Evolutionary conservation across 1,140 invertebrate genomes (phyloP).

Genomic region (Pollicipes pollicipes): DNA sequence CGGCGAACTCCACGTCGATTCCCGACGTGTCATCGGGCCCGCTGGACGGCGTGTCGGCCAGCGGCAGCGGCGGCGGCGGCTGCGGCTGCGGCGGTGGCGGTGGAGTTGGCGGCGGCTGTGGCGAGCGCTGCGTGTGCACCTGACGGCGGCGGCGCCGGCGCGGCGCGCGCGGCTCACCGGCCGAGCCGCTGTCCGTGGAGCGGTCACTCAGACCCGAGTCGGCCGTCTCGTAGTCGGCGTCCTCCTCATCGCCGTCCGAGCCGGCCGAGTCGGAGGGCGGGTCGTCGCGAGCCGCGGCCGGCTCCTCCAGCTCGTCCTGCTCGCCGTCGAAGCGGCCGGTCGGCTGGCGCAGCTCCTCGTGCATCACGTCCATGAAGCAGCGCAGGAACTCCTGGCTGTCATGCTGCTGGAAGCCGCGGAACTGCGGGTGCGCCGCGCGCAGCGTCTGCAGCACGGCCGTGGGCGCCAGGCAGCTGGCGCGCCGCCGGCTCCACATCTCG

Average conservation of each 20-base stretch:
- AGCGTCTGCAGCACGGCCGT: constrained; percentile 67
- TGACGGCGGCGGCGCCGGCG: constrained; percentile 7
- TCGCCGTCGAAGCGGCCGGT: constrained; percentile 18
- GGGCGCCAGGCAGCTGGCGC: constrained; percentile 62
- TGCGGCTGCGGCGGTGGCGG: not conserved
- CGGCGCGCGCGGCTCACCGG: no score
- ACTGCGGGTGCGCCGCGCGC: constrained; percentile 77
- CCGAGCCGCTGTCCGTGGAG: not conserved
- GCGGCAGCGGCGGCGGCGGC: not conserved
- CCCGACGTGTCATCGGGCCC: constrained; percentile 6
- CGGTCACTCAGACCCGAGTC: constrained; percentile 55
- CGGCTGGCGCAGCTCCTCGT: constrained; percentile 76
- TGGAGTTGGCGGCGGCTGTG: not conserved
- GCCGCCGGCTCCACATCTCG: constrained; percentile 59
- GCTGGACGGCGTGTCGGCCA: constrained; percentile 6
- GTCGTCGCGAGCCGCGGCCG: constrained; percentile 7
- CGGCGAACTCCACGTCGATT: constrained; percentile 21
- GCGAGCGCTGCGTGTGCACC: constrained; percentile 1
- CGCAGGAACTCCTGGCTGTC: constrained; percentile 93
- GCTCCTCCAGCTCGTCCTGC: constrained; percentile 17
- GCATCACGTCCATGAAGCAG: constrained; percentile 94
- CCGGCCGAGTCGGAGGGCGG: constrained; percentile 9
- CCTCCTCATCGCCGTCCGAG: constrained; percentile 21
- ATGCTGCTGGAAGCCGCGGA: constrained; percentile 77
- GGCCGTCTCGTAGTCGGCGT: constrained; percentile 54